Evolutionary conservation across 2,113 vertebrate genomes (phyloP).

Genomic region (Apeltes quadracus): DNA sequence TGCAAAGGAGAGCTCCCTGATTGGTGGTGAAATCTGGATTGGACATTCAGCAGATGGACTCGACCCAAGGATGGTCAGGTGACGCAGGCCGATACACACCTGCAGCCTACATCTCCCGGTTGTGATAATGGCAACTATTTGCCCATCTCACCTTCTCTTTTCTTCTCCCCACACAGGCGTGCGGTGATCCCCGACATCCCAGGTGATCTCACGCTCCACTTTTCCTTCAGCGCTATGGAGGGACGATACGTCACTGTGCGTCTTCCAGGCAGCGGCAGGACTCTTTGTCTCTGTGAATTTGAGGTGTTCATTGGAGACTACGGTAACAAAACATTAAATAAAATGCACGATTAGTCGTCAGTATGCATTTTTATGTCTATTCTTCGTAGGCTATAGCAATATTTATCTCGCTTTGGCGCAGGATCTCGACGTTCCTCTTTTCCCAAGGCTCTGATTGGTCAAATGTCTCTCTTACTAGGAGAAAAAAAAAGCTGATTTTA

Average conservation of each 20-base stretch:
- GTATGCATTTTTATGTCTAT: not conserved
- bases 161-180: slow-evolving; percentile 8
- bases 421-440: not conserved
- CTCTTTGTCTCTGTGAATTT: slow-evolving; percentile 32
- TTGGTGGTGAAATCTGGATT: slow-evolving; percentile 43
- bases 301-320: slow-evolving; percentile 1
- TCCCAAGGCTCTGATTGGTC: not conserved
- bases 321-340: slow-evolving; percentile 3
- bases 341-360: not conserved
- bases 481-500: not conserved
- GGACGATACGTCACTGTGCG: slow-evolving; percentile 25
- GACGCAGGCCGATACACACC: not conserved
- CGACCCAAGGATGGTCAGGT: slow-evolving; percentile 1
- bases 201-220: rapidly evolving
- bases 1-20: rapidly evolving
- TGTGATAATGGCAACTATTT: not conserved
- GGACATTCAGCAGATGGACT: not conserved
- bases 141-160: not conserved
- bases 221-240: not conserved
- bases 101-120: not conserved
- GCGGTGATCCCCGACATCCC: not conserved
- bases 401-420: not conserved
- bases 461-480: not conserved
- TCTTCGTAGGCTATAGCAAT: not conserved
- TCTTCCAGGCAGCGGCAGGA: not conserved